Percentiles rank a stretch among this genome's conserved stretches.
These are phyloP conservation scores for Neostethus bicornis DNA, from an alignment of 2,797 vertebrate genomes.

Conservation along the genomic window DNA sequence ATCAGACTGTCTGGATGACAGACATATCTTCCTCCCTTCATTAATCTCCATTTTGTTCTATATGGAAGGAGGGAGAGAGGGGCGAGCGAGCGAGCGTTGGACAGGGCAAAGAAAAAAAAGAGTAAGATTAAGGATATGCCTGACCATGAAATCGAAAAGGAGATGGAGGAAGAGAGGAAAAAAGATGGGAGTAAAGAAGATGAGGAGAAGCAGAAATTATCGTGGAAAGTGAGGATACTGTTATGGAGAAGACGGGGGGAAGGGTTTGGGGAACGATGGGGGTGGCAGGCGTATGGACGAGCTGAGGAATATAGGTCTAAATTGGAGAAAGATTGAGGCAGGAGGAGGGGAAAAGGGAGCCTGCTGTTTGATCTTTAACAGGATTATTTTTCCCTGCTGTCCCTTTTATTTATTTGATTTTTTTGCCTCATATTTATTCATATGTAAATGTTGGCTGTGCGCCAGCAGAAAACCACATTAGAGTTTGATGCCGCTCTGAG, in stretches of 20 bases:
- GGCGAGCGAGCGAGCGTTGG: conserved; percentile 27
- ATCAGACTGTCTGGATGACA: conserved; percentile 73
- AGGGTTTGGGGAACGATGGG: conserved; percentile 17
- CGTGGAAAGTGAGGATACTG: conserved; percentile 42
- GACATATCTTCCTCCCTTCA: conserved; percentile 74
- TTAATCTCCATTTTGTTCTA: conserved; percentile 82
- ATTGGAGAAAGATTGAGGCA: conserved; percentile 52
- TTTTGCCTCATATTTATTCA: conserved; percentile 73
- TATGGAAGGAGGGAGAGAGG: conserved; percentile 52
- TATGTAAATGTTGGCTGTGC: conserved; percentile 67
- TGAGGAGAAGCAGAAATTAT: conserved; percentile 34
- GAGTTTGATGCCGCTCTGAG: conserved; percentile 40
- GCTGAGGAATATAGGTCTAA: conserved; percentile 56
- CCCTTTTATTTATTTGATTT: conserved; percentile 79
- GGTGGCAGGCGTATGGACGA: conserved; percentile 24
- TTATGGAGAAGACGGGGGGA: conserved; percentile 24
- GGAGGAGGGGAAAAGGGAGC: conserved; percentile 47
- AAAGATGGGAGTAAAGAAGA: conserved; percentile 39
- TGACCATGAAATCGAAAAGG: conserved; percentile 63
- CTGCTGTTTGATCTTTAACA: conserved; percentile 80
- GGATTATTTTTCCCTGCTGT: conserved; percentile 76
- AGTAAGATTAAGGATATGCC: conserved; percentile 71
- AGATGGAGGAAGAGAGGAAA: conserved; percentile 42
- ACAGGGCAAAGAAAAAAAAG: conserved; percentile 47
- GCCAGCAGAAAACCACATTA: conserved; percentile 54